Conservation (phyloP, 2,888 invertebrate genomes). For the Drosophila nigritarsus region DNA sequence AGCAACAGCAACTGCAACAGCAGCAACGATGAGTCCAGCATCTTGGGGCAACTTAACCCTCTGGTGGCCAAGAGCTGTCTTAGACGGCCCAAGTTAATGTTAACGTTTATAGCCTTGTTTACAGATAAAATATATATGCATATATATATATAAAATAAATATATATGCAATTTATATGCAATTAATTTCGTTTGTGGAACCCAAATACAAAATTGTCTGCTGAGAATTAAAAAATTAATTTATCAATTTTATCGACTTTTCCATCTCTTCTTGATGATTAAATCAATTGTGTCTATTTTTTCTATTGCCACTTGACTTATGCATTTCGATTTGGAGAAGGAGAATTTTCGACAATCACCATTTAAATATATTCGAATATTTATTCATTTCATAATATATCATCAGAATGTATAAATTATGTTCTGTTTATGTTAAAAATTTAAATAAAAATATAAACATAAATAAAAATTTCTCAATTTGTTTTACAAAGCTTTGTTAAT, state of each 20-base stretch:
- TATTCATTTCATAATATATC: background rate
- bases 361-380: background rate
- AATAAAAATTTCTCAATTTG: fast-evolving
- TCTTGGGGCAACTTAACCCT: slow-evolving; percentile 34
- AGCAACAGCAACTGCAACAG: slow-evolving; percentile 16
- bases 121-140: background rate
- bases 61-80: background rate
- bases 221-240: background rate
- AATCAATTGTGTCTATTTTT: background rate
- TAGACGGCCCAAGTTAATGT: background rate
- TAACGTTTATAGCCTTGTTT: background rate
- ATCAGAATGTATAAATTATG: background rate
- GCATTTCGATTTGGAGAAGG: background rate
- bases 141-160: background rate
- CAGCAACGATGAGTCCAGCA: slow-evolving; percentile 8
- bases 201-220: too few relatives aligned
- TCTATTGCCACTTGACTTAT: background rate
- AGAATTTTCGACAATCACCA: background rate
- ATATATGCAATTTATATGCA: too few relatives aligned
- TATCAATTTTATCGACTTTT: background rate
- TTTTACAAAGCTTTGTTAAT: too few relatives aligned
- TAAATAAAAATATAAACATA: too few relatives aligned
- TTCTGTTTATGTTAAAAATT: too few relatives aligned
- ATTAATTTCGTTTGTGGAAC: too few relatives aligned
- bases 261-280: background rate